These are phyloP conservation scores for Bombycilla garrulus DNA, from an alignment of 2,113 vertebrate genomes.

Conservation along the genomic window DNA sequence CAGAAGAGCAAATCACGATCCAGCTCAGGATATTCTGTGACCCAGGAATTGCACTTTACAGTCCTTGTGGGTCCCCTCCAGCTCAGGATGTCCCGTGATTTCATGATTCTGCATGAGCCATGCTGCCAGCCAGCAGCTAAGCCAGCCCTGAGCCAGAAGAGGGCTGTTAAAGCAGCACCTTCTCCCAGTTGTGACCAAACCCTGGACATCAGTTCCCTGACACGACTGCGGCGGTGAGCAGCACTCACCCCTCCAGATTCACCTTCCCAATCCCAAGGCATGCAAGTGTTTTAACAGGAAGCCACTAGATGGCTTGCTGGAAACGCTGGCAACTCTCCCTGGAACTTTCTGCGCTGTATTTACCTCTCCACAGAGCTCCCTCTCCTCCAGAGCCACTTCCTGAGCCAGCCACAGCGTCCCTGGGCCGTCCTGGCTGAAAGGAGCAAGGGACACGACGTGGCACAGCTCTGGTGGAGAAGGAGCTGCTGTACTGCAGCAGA, in stretches of 20 bases:
- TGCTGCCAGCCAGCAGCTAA: not conserved
- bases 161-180: not conserved
- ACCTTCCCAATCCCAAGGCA: not conserved
- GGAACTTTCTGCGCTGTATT: constrained; percentile 33
- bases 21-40: not conserved
- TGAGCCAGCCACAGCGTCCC: fast-evolving
- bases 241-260: not conserved
- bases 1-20: not conserved
- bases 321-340: not conserved
- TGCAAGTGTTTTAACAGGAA: not conserved
- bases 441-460: fast-evolving
- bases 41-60: fast-evolving
- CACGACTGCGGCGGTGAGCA: fast-evolving
- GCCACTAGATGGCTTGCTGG: constrained; percentile 66
- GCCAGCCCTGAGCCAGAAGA: not conserved
- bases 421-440: fast-evolving
- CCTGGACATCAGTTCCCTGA: fast-evolving
- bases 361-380: not conserved
- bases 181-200: not conserved
- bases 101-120: not conserved
- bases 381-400: not conserved
- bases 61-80: not conserved
- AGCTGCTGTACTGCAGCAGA: not conserved
- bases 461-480: not conserved
- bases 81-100: not conserved